Evolutionary conservation across 2,113 vertebrate species (phyloP), one percentile per base, ranked within the genome.

Genomic region (Corythoichthys intestinalis): DNA sequence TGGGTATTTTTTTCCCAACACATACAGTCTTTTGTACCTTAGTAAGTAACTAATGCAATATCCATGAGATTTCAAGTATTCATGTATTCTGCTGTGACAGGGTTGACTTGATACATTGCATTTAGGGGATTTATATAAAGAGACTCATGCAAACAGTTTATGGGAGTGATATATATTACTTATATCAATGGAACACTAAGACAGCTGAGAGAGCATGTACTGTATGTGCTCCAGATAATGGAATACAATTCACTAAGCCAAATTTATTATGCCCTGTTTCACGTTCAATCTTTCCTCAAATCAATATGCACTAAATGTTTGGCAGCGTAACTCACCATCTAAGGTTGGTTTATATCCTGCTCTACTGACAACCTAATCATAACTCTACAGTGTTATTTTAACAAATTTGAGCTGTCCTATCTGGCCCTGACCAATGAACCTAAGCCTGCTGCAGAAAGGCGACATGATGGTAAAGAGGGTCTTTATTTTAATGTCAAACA

Each of bases 11-110:
- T 28, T 28, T 28, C 20, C 20, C 20, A 28, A 28, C 20, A 28
- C 20, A 28, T 84, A 80, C 85, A 81, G 83, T 74, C 65, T 76
- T 78, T 76, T 81, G 81, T 77, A 89, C 87, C 83, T 4, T 49
- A n/a, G 6, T 79, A 85, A 89, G 86, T 84, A 88, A 78, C 71
- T 53, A 66, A 72, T 65, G 77, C 65, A 57, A 77, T 70, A 77
- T 82, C 73, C 75, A 67, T 50, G 48, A 75, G 80, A 76, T 76
- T 65, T 87, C 86, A 87, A 86, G 83, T 84, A 88, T 88, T 89
- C 83, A 87, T 67, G 77, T 75, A 56, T 71, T 69, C 63, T 50
- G 69, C 79, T 35, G 74, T 80, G 75, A 78, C 83, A 83, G 79
- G 57, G 84, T 82, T 85, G 86, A 86, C 89, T 89, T 87, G 20